Conservation (phyloP, 2,113 vertebrate genomes). For the Nansenia antarctica region DNA sequence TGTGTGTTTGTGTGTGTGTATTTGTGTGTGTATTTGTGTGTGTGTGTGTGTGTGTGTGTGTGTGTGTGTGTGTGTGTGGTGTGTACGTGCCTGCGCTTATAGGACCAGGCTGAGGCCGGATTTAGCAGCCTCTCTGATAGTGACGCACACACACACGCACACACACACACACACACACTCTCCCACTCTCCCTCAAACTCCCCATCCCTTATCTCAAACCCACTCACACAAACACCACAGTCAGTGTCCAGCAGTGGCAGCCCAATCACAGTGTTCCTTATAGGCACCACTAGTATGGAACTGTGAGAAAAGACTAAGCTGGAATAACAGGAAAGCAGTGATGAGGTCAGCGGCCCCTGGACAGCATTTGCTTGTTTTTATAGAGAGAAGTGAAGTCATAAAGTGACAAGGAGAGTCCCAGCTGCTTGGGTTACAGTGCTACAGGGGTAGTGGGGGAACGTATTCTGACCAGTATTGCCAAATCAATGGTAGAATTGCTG, state of each 20-base stretch:
- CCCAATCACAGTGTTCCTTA: background rate
- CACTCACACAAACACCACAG: constrained; percentile 11
- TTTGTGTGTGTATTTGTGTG: background rate
- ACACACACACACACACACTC: background rate
- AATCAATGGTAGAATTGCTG: too few species aligned
- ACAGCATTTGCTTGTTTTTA: constrained; percentile 8
- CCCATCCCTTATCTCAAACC: background rate
- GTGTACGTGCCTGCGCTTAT: background rate
- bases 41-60: constrained; percentile 1
- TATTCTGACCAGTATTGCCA: too few species aligned
- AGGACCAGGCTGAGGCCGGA: background rate
- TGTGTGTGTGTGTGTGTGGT: background rate
- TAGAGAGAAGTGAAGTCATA: constrained; percentile 13
- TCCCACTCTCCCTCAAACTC: background rate
- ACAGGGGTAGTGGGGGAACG: too few species aligned
- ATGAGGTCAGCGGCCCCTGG: constrained; percentile 14
- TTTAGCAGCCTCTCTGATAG: background rate
- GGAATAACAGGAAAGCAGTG: constrained; percentile 22
- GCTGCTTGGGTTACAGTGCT: background rate
- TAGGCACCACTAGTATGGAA: background rate
- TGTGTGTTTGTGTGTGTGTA: background rate
- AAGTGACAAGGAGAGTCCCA: constrained; percentile 13
- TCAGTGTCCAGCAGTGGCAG: background rate
- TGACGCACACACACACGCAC: constrained; percentile 1
- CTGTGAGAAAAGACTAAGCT: background rate